Percentiles rank a stretch among this genome's conserved stretches.
phyloP scores from a whole-genome alignment of 2,888 invertebrate genomes.

The Polia nebulosa region DNA sequence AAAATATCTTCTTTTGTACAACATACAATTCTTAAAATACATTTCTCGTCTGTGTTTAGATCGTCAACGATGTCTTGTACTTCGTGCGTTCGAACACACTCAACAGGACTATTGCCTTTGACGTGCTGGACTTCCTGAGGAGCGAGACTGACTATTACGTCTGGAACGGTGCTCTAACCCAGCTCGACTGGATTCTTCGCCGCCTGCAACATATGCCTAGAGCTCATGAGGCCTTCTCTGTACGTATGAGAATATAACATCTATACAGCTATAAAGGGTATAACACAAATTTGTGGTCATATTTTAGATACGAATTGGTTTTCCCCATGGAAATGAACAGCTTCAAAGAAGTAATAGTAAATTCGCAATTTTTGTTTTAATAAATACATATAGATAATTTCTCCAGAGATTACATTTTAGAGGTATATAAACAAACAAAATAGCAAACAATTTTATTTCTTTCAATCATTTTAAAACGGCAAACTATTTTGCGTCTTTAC shows the following conservation, averaged over 20 bases:
- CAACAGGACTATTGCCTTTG: constrained; percentile 90
- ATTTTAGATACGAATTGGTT: too few species aligned
- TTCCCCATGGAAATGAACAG: too few species aligned
- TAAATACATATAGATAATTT: too few species aligned
- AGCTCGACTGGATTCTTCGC: constrained; percentile 88
- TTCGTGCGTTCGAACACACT: constrained; percentile 92
- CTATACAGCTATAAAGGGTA: too few species aligned
- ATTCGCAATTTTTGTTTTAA: too few species aligned
- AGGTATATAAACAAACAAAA: too few species aligned
- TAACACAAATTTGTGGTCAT: too few species aligned
- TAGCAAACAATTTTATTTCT: too few species aligned
- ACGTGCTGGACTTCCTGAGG: constrained; percentile 92
- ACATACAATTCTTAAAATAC: not conserved
- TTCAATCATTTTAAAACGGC: too few species aligned
- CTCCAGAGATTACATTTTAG: too few species aligned
- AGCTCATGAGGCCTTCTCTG: constrained; percentile 77
- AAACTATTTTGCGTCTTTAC: too few species aligned
- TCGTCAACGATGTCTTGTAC: constrained; percentile 94
- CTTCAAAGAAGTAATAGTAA: too few species aligned
- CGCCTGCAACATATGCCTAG: constrained; percentile 81
- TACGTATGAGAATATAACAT: constrained; percentile 65
- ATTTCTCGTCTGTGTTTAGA: constrained; percentile 72
- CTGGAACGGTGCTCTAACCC: constrained; percentile 93
- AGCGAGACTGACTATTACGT: constrained; percentile 94
- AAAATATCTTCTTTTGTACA: not conserved